Percentiles rank a stretch among this genome's conserved stretches.
Conservation (phyloP, 2,888 invertebrate genomes). For the Allolobophora icterica region DNA sequence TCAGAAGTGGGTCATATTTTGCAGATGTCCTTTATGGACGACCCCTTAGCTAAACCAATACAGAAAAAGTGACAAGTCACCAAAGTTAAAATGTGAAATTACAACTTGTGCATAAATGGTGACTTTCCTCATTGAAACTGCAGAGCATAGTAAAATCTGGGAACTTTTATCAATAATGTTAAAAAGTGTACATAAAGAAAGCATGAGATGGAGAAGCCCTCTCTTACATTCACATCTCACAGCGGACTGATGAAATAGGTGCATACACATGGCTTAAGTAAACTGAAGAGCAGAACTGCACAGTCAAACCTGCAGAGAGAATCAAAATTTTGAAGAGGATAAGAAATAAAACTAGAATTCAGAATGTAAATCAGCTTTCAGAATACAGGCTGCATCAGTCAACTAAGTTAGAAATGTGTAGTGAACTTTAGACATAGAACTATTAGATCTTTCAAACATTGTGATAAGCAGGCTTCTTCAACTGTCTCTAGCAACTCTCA, state of each 20-base stretch:
- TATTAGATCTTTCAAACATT: not conserved
- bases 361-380: not conserved
- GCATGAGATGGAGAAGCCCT: too few species aligned
- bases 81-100: not conserved
- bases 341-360: slow-evolving; percentile 8
- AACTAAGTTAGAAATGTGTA: not conserved
- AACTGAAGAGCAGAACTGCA: not conserved
- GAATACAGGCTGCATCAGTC: not conserved
- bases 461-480: not conserved
- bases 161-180: too few species aligned
- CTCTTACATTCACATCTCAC: too few species aligned
- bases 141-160: not conserved
- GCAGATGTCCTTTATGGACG: too few species aligned
- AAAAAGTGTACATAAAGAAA: too few species aligned
- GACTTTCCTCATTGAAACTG: not conserved
- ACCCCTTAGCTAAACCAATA: not conserved
- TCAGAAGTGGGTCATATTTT: too few species aligned
- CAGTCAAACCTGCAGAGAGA: not conserved
- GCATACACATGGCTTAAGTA: not conserved
- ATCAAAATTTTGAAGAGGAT: not conserved
- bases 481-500: not conserved
- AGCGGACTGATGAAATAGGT: not conserved
- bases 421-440: not conserved
- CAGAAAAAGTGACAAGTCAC: not conserved
- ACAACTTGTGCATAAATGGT: not conserved